Evolutionary conservation across 2,113 vertebrate species (phyloP).

Genomic region (Coptodon bakossiorum): DNA sequence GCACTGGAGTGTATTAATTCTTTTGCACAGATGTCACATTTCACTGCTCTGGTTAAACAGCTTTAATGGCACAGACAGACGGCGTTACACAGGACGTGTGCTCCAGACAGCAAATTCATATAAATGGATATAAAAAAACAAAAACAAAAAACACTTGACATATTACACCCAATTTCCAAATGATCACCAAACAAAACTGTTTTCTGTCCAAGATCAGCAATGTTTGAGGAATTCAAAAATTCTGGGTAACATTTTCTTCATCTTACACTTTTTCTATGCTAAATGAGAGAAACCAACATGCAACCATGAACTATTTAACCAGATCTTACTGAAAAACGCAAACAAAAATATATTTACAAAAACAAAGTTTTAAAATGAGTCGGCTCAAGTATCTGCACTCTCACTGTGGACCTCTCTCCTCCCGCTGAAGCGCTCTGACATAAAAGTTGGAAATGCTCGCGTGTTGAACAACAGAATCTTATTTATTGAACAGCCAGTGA

Average conservation of each 20-base stretch:
- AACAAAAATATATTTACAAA: conserved; percentile 56
- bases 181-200: background rate
- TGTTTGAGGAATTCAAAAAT: background rate
- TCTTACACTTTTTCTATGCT: background rate
- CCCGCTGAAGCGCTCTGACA: background rate
- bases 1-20: background rate
- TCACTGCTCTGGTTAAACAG: conserved; percentile 40
- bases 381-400: background rate
- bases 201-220: background rate
- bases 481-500: background rate
- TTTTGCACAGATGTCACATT: background rate
- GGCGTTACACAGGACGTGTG: background rate
- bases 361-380: conserved; percentile 8
- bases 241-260: background rate
- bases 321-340: conserved; percentile 1
- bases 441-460: background rate
- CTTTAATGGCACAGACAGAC: conserved; percentile 37
- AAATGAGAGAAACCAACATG: background rate
- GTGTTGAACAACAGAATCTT: background rate
- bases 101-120: background rate
- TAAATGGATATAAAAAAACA: background rate
- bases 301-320: conserved; percentile 16
- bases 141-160: background rate
- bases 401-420: background rate
- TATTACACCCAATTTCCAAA: background rate